These are phyloP conservation scores for Danio choprae DNA, from an alignment of 2,797 vertebrate genomes.

Conservation along the genomic window DNA sequence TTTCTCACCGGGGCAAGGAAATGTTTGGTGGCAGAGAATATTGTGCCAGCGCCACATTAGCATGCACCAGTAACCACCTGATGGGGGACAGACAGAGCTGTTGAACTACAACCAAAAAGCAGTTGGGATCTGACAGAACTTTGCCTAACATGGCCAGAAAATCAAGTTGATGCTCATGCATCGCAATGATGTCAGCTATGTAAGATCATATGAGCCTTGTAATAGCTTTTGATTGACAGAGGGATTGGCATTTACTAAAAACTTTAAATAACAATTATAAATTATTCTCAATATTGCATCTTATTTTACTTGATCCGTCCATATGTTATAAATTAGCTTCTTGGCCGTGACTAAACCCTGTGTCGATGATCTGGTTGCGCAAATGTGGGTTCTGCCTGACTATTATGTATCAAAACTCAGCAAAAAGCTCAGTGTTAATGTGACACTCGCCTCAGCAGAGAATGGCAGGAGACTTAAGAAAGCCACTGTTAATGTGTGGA, in stretches of 20 bases:
- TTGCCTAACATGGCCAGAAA: not conserved
- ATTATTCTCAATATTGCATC: not conserved
- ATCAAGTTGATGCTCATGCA: conserved; percentile 17
- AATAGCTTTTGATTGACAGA: conserved; percentile 9
- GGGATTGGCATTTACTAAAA: not conserved
- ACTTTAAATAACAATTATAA: not conserved
- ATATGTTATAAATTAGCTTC: conserved; percentile 13
- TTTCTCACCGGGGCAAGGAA: conserved; percentile 26
- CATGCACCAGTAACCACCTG: conserved; percentile 47
- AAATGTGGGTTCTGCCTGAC: not conserved
- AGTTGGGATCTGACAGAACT: conserved; percentile 18
- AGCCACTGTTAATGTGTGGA: not conserved
- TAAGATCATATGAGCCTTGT: not conserved
- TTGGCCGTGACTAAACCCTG: conserved; percentile 17
- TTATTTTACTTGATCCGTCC: conserved; percentile 3
- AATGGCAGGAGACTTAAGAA: conserved; percentile 4
- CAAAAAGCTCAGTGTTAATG: conserved; percentile 4
- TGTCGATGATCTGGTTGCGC: not conserved
- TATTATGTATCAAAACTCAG: not conserved
- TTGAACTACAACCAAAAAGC: conserved; percentile 32
- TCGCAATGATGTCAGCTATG: not conserved
- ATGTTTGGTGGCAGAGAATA: conserved; percentile 35
- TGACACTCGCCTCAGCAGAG: not conserved
- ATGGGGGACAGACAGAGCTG: conserved; percentile 32
- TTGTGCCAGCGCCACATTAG: conserved; percentile 46